Percentiles rank a stretch among this genome's conserved stretches.
These are phyloP conservation scores for Platygyra sinensis DNA, from an alignment of 64 coral and sea anemone species.

Conservation along the genomic window DNA sequence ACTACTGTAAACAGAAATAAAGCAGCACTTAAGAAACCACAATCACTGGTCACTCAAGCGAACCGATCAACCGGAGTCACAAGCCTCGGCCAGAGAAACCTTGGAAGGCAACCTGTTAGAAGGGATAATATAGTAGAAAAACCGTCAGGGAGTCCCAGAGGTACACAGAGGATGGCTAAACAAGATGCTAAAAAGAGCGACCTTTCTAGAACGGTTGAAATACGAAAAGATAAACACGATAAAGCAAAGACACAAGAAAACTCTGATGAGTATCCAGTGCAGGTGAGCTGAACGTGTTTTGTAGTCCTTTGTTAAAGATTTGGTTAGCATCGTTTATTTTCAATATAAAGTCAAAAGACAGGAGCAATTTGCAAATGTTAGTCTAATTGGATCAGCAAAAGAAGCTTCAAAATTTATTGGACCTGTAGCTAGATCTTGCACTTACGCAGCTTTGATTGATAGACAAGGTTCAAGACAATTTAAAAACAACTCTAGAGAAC, in stretches of 20 bases:
- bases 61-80: neutral
- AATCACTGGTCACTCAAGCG: neutral
- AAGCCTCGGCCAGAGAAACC: neutral
- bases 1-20: neutral
- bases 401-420: no score
- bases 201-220: neutral
- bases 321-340: no score
- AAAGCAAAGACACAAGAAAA: neutral
- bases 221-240: neutral
- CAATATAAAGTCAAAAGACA: no score
- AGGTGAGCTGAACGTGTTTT: neutral
- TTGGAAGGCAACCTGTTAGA: neutral
- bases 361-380: no score
- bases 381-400: no score
- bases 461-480: no score
- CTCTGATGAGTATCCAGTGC: neutral
- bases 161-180: neutral
- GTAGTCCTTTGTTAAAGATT: no score
- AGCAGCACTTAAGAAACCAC: conserved; percentile 3
- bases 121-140: neutral
- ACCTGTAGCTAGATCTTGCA: no score
- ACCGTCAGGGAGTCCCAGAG: neutral
- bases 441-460: no score
- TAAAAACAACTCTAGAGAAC: no score
- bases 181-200: neutral